These are phyloP conservation scores for Myopa tessellatipennis DNA, from an alignment of 2,888 invertebrate genomes.

Conservation along the genomic window DNA sequence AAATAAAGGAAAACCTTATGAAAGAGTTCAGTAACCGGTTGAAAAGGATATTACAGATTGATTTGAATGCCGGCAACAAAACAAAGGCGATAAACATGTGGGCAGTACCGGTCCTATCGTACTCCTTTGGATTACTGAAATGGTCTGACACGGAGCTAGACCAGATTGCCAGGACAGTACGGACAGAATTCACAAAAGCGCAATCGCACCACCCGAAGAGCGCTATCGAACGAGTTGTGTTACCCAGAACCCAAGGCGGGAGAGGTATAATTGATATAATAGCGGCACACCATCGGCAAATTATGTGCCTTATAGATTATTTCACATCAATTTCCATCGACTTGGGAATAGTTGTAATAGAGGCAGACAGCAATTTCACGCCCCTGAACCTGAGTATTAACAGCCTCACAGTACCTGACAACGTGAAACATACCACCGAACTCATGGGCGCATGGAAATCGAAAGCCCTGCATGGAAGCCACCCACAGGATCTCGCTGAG, in stretches of 20 bases:
- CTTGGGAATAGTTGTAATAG: background rate
- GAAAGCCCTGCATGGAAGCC: background rate
- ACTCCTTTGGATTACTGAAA: background rate
- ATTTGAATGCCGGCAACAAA: too few relatives aligned
- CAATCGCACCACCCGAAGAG: background rate
- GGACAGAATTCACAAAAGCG: background rate
- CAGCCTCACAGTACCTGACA: background rate
- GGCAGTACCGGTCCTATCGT: background rate
- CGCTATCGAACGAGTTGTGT: background rate
- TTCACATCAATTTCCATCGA: background rate
- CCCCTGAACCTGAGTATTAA: background rate
- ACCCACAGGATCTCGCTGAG: too few relatives aligned
- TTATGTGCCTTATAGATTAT: background rate
- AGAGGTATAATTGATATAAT: background rate
- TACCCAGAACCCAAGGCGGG: constrained; percentile 5
- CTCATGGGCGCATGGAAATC: background rate
- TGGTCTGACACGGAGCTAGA: background rate
- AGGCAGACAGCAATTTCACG: background rate
- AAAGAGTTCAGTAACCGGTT: too few relatives aligned
- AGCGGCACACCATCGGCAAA: background rate
- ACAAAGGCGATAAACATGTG: too few relatives aligned
- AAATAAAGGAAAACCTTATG: too few relatives aligned
- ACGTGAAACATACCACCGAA: background rate
- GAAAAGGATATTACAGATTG: too few relatives aligned
- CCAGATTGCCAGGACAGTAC: background rate